Evolutionary conservation across 2,113 vertebrate genomes (phyloP).

Genomic region (Regulus satrapa): DNA sequence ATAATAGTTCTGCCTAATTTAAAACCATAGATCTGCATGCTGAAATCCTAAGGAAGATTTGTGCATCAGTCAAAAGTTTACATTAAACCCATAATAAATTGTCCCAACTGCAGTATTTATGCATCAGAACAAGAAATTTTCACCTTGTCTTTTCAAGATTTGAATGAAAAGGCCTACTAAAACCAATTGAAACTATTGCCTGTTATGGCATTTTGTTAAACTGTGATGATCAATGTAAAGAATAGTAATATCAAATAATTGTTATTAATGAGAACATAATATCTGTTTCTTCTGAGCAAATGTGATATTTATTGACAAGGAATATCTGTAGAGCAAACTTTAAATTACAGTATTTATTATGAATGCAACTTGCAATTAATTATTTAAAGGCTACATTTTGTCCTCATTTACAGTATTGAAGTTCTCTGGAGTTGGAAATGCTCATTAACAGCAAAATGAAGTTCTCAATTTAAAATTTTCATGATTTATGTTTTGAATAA

Average conservation of each 20-base stretch:
- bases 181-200: neutral
- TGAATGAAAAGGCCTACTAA: neutral
- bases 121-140: neutral
- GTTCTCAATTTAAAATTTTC: neutral
- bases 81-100: neutral
- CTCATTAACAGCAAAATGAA: slow-evolving; percentile 16
- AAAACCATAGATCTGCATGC: neutral
- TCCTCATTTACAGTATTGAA: slow-evolving; percentile 14
- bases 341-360: slow-evolving; percentile 47
- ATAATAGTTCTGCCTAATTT: neutral
- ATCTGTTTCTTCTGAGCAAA: neutral
- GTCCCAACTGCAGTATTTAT: neutral
- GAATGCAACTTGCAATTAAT: slow-evolving; percentile 16
- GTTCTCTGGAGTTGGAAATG: neutral
- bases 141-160: neutral
- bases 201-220: neutral
- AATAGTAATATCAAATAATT: neutral
- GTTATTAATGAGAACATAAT: neutral
- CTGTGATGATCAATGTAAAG: neutral
- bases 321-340: slow-evolving; percentile 29
- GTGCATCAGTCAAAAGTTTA: neutral
- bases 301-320: slow-evolving; percentile 10
- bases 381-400: slow-evolving; percentile 20
- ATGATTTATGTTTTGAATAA: neutral
- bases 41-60: slow-evolving; percentile 2